Evolutionary conservation across 1,140 invertebrate genomes (phyloP), one percentile per base, ranked within the genome.

Genomic region (Rhopalosiphum padi): DNA sequence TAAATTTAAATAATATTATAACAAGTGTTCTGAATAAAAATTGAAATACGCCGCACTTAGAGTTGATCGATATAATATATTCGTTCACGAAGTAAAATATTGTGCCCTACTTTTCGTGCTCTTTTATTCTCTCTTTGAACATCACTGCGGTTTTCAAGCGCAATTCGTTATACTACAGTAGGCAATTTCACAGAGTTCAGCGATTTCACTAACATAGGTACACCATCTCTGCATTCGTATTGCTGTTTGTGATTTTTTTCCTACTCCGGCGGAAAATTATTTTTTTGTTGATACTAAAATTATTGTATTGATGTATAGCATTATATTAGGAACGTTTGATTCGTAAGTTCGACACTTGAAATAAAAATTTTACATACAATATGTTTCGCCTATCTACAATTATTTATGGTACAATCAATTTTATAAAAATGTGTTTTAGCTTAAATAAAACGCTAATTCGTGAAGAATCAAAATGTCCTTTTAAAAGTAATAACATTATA

Each of bases 121-220:
- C 35, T 90, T 55, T 37, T 60, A 60, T 90, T 90, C 8, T 90
- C n/a, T 25, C 35, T 60, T 60, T 90, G 88, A 90, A 90, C 53
- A 41, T 90, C 22, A 90, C 22, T 41, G 35, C 25, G 53, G 35
- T 41, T 90, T 55, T 88, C 43, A 21, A 88, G n/a, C 87, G n/a
- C 48, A 88, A 51, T 51, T 90, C 51, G 51, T 90, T 60, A 90
- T 55, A 90, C 51, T 90, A 35, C 88, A 60, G 53, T 90, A 30
- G 37, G 88, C 53, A 90, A 90, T 90, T 90, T 25, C 35, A 60
- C 41, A 48, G 35, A 88, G 87, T 88, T 88, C 87, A 88, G 48
- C n/a, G 87, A 88, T 30, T 88, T 51, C 48, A 35, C 25, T 30
- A 22, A 51, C 41, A 41, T n/a, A n/a, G 23, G 43, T 48, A 77